Conservation (phyloP, 2,113 vertebrate species). For the Vimba vimba region DNA sequence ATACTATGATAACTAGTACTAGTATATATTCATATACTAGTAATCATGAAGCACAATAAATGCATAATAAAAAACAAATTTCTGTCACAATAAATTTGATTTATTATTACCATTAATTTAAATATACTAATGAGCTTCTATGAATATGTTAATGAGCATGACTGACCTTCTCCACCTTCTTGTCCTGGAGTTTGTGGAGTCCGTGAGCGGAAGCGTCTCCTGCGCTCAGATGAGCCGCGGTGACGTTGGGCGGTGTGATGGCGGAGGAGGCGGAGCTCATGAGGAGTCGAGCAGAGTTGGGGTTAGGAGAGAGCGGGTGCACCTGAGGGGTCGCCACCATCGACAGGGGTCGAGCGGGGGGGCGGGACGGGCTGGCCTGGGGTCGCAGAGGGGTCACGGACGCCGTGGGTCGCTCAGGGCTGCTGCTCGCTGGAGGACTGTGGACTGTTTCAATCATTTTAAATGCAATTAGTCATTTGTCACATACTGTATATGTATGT, state of each 20-base stretch:
- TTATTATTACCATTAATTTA: too few relatives aligned
- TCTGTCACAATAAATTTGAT: too few relatives aligned
- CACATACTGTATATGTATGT: too few relatives aligned
- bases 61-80: too few relatives aligned
- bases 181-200: slow-evolving; percentile 79
- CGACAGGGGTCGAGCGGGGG: slow-evolving; percentile 83
- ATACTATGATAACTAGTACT: too few relatives aligned
- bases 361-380: slow-evolving; percentile 87
- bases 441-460: slow-evolving; percentile 67
- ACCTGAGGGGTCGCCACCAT: slow-evolving; percentile 81
- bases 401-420: slow-evolving; percentile 84
- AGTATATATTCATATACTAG: too few relatives aligned
- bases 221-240: slow-evolving; percentile 82
- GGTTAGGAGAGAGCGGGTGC: slow-evolving; percentile 66
- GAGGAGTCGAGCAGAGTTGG: slow-evolving; percentile 65
- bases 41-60: too few relatives aligned
- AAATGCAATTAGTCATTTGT: too few relatives aligned
- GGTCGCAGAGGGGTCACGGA: slow-evolving; percentile 85
- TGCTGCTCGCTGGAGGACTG: slow-evolving; percentile 78
- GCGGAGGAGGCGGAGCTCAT: slow-evolving; percentile 77
- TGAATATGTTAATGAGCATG: too few relatives aligned
- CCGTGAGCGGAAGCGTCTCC: slow-evolving; percentile 74
- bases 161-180: slow-evolving; percentile 90
- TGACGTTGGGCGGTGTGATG: slow-evolving; percentile 91
- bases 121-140: too few relatives aligned